Evolutionary conservation across 2,888 invertebrate species (phyloP), one percentile per base, ranked within the genome.

Genomic region (Melinopterus prodromus): DNA sequence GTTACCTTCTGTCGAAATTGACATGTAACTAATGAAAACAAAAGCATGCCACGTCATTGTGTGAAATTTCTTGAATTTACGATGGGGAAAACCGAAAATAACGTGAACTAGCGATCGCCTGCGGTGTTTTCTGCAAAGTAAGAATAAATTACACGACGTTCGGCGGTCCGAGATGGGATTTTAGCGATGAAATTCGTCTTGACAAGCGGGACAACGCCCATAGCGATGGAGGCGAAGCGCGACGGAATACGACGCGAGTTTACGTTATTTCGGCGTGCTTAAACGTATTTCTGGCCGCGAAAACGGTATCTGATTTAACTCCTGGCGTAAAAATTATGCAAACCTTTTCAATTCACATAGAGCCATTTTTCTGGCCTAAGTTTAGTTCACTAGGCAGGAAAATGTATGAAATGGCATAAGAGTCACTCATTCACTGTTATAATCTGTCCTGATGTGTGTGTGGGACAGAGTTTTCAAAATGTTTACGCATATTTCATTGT

Each of bases 281-380:
- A 86, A 87, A 87, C 87, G 87, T 88, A 87, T 86, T 88, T 88
- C 88, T 84, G 87, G 87, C 86, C 80, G 69, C 79, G 76, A 80
- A 78, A 81, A 77, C 75, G 77, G 77, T 75, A 76, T 79, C 77
- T 76, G 69, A n/a, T 78, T 72, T 84, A 86, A 86, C 87, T 85
- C 87, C 83, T 86, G 86, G 88, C 87, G 88, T 87, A 89, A 89
- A 89, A 89, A 88, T 87, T 87, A 88, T 88, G 87, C 89, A 89
- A 89, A 89, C 89, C 89, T 89, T 89, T 88, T 87, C 83, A 86
- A 86, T 87, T 89, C 89, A 89, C 89, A 89, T 89, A 89, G 88
- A 86, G 89, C 89, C 89, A 89, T 89, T 88, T 87, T 88, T 74
- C 85, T 86, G 86, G 86, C 87, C 87, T 88, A 89, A 88, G 87